Percentiles rank a stretch among this genome's conserved stretches.
Evolutionary conservation across 2,113 vertebrate genomes (phyloP).

Genomic region (Maccullochella peelii): DNA sequence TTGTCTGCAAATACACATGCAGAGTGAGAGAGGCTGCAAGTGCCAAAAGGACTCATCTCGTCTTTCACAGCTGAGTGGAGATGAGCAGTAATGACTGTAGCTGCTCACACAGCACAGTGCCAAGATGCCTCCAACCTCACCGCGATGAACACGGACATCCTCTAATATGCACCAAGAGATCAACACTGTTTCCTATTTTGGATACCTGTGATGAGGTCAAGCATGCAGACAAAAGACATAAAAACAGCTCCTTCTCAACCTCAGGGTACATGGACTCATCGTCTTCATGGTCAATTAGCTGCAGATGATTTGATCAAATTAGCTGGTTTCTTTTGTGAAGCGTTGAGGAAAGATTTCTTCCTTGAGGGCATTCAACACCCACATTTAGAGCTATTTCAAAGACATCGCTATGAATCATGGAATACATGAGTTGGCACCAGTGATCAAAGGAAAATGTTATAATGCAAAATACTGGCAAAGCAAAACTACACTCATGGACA

Average conservation of each 20-base stretch:
- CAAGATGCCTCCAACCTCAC: constrained; percentile 39
- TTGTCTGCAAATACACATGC: constrained; percentile 25
- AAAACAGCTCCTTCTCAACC: not conserved
- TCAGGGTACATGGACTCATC: not conserved
- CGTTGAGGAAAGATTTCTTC: constrained; percentile 17
- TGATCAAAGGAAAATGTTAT: constrained; percentile 40
- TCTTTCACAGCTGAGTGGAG: constrained; percentile 65
- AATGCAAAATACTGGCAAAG: not conserved
- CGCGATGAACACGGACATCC: constrained; percentile 3
- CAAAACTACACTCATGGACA: not conserved
- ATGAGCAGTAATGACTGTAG: constrained; percentile 58
- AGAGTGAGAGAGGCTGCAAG: not conserved
- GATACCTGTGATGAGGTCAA: constrained; percentile 34
- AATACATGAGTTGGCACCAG: constrained; percentile 22
- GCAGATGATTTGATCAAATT: constrained; percentile 41
- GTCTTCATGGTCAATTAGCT: constrained; percentile 55
- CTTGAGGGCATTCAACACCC: constrained; percentile 48
- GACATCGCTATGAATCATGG: constrained; percentile 31
- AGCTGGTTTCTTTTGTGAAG: constrained; percentile 42
- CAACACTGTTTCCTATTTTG: constrained; percentile 15
- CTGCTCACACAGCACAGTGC: constrained; percentile 23
- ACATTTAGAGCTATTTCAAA: constrained; percentile 36
- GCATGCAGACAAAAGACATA: not conserved
- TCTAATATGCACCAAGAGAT: constrained; percentile 10
- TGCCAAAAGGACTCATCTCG: constrained; percentile 70